Evolutionary conservation across 53 echinoderm and acorn worm species (phyloP), one percentile per base, ranked within the genome.

Genomic region (Actinopyga echinites): DNA sequence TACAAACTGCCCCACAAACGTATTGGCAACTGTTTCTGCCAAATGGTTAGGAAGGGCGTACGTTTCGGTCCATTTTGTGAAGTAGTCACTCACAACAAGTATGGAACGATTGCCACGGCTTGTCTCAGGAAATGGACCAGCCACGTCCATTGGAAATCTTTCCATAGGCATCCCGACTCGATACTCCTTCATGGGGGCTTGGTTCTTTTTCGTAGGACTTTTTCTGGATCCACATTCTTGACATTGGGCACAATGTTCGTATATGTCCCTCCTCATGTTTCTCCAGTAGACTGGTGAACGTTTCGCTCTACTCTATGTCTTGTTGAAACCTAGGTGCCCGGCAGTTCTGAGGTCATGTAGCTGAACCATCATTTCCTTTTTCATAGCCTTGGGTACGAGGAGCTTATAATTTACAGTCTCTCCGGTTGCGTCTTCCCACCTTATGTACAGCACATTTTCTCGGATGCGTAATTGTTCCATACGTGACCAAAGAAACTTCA

Each of bases 111-210:
- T 25, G 25, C 58, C 58, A 21, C 58, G 58, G 8, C 25, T 6
- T 4, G 58, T 58, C 25, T 22, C 58, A 22, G 58, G 58, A 9
- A 58, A 58, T 25, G 58, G 58, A 4, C 64, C 64, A 21, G 64
- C 64, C 20, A 63, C 25, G 64, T 63, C 64, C 64, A 63, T 63
- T 24, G 64, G 8, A 26, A 65, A 7, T 29, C 29, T 26, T 31
- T 65, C 65, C 65, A 65, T 65, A 3, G 32, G 28, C 23, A 25
- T 17, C 29, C 28, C 65, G 55, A 54, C 55, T 54, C 11, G 10
- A 19, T 54, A 54, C 11, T 10, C 19, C 57, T 92, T 82, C 4
- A 92, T 44, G 22, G 89, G 89, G 29, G 89, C 92, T 34, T 56
- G 85, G 19, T 36, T 75, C 30, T 71, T 80, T n/a, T n/a, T n/a